Evolutionary conservation across 2,113 vertebrate species (phyloP).

Genomic region (Sinosuthora webbiana): DNA sequence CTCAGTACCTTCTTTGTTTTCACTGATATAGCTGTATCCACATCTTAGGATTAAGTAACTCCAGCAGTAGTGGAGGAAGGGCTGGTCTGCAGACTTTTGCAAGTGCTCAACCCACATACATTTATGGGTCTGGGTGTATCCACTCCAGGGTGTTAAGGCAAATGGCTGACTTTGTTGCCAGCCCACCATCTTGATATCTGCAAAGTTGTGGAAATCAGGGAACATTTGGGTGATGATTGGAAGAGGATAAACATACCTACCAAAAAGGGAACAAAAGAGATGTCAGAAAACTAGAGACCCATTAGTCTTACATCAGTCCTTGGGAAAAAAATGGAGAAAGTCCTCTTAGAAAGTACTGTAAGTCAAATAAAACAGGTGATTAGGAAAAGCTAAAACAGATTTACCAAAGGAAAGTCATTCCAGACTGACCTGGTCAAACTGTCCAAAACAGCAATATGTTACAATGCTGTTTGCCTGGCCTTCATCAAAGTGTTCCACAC

Average conservation of each 20-base stretch:
- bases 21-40: too few species aligned
- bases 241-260: neutral
- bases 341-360: neutral
- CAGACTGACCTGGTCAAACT: neutral
- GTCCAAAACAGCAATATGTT: rapidly evolving
- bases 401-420: neutral
- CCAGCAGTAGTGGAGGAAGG: too few species aligned
- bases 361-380: neutral
- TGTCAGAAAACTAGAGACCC: too few species aligned
- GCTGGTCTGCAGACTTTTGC: too few species aligned
- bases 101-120: neutral
- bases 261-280: neutral
- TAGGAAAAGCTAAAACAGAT: neutral
- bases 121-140: too few species aligned
- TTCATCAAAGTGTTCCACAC: neutral
- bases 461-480: neutral
- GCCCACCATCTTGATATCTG: neutral
- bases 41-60: neutral
- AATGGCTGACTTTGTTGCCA: too few species aligned
- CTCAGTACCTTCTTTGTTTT: neutral
- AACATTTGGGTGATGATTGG: too few species aligned
- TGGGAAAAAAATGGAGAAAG: neutral
- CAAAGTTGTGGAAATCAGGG: neutral
- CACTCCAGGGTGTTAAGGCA: neutral
- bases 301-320: neutral